Conservation (phyloP, 2,797 vertebrate species). For the Yasuhikotakia modesta region DNA sequence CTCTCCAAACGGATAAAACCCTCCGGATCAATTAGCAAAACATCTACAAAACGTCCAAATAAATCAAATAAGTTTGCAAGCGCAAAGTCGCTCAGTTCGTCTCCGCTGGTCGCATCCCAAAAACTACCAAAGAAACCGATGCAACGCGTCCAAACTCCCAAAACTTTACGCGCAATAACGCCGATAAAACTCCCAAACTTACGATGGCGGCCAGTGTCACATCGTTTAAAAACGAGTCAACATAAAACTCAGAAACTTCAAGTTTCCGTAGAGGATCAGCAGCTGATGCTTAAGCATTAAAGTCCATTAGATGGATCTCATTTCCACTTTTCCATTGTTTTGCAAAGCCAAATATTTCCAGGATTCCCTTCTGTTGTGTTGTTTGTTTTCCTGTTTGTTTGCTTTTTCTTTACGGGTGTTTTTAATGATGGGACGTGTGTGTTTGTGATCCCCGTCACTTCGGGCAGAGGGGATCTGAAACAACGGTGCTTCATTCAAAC, state of each 20-base stretch:
- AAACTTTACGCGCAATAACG: conserved; percentile 16
- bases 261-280: conserved; percentile 61
- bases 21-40: neutral
- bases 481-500: conserved; percentile 76
- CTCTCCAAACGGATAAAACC: neutral
- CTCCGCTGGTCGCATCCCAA: conserved; percentile 56
- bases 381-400: neutral
- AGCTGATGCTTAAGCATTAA: conserved; percentile 47
- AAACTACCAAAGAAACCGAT: conserved; percentile 57
- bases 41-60: neutral
- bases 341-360: conserved; percentile 53
- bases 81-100: conserved; percentile 64
- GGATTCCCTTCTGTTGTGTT: neutral
- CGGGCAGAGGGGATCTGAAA: conserved; percentile 61
- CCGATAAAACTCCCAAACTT: conserved; percentile 51
- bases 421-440: conserved; percentile 39
- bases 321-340: conserved; percentile 73
- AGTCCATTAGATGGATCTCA: conserved; percentile 60
- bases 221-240: conserved; percentile 64
- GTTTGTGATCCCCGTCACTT: conserved; percentile 54
- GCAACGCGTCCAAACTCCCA: conserved; percentile 34
- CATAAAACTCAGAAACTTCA: conserved; percentile 61
- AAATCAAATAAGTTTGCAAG: neutral
- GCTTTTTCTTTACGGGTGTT: conserved; percentile 23
- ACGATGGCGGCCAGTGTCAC: conserved; percentile 63